Conservation (phyloP, 2,113 vertebrate species). For the Morone saxatilis region DNA sequence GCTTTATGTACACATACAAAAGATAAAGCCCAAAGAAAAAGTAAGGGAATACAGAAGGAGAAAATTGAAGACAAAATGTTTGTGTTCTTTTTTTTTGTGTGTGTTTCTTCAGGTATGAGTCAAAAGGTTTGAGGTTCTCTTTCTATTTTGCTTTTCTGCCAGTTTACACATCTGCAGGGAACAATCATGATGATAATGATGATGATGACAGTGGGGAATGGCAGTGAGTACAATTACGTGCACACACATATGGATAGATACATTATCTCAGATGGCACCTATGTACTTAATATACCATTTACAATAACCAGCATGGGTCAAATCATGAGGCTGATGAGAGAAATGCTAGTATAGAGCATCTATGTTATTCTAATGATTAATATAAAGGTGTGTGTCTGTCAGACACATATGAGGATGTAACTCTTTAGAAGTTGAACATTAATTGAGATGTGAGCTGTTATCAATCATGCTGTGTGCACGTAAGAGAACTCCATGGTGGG, state of each 20-base stretch:
- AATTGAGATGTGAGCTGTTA: constrained; percentile 5
- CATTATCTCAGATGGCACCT: constrained; percentile 35
- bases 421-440: not conserved
- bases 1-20: constrained; percentile 88
- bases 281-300: constrained; percentile 21
- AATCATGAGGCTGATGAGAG: constrained; percentile 3
- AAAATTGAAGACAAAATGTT: constrained; percentile 47
- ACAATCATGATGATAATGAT: constrained; percentile 26
- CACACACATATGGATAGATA: constrained; percentile 15
- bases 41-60: constrained; percentile 61
- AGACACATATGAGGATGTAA: constrained; percentile 8
- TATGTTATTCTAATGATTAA: constrained; percentile 14
- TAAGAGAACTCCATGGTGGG: constrained; percentile 14
- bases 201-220: not conserved
- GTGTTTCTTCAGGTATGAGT: constrained; percentile 37
- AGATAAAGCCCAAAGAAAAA: constrained; percentile 82
- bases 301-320: constrained; percentile 6
- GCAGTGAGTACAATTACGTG: constrained; percentile 17
- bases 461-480: constrained; percentile 17
- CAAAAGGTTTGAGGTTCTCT: constrained; percentile 53
- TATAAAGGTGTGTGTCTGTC: constrained; percentile 42
- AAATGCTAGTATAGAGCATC: constrained; percentile 23
- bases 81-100: not conserved
- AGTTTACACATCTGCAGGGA: constrained; percentile 23
- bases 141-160: constrained; percentile 32